Percentiles rank a stretch among this genome's conserved stretches.
phyloP scores from a whole-genome alignment of 2,888 invertebrate species.

The Pristionchus exspectatus region DNA sequence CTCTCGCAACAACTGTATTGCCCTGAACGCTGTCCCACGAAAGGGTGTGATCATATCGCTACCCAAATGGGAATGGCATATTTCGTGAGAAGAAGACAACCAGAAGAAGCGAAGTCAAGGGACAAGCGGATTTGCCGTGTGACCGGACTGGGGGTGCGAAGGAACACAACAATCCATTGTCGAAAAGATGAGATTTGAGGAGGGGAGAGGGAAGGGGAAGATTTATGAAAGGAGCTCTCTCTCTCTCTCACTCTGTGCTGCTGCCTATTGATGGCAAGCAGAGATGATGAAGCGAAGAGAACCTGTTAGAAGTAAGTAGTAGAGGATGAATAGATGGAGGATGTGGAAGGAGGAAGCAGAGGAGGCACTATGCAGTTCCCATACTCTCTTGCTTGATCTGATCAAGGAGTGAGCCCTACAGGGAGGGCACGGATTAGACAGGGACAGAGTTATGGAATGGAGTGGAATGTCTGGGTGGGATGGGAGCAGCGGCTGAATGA shows the following conservation, averaged over 20 bases:
- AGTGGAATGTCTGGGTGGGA: not conserved
- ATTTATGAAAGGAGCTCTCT: constrained; percentile 37
- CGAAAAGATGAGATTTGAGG: constrained; percentile 18
- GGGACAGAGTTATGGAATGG: constrained; percentile 29
- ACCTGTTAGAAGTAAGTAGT: constrained; percentile 40
- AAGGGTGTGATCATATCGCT: not conserved
- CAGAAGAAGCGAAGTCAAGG: not conserved
- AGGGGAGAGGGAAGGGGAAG: not conserved
- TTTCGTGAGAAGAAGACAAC: not conserved
- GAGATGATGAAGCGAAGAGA: constrained; percentile 30
- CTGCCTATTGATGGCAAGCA: constrained; percentile 36
- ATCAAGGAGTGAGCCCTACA: not conserved
- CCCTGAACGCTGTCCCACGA: not conserved
- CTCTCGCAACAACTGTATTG: not conserved
- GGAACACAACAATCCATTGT: constrained; percentile 27
- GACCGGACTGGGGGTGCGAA: not conserved
- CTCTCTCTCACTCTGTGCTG: not conserved
- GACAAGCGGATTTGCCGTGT: not conserved
- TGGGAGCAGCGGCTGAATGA: not conserved
- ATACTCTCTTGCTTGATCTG: not conserved
- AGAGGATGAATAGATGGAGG: constrained; percentile 8
- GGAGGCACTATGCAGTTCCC: not conserved
- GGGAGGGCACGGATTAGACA: not conserved
- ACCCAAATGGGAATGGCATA: not conserved
- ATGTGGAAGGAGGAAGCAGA: not conserved